Conservation (phyloP, 2,113 vertebrate genomes). For the Stegostoma tigrinum region DNA sequence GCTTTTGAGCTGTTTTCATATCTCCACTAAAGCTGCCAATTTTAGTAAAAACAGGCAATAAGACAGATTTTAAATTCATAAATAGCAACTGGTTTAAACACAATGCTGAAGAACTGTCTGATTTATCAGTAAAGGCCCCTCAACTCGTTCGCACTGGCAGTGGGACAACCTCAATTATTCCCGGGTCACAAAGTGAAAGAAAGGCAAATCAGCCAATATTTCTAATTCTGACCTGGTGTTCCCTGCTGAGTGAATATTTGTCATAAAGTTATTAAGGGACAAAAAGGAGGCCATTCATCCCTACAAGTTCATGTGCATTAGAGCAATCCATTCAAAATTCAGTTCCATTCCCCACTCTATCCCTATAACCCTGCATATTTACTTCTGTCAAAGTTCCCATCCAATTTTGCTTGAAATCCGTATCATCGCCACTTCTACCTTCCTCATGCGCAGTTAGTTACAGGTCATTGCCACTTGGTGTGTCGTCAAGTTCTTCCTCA, state of each 20-base stretch:
- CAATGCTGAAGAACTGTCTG: not conserved
- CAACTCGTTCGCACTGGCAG: not conserved
- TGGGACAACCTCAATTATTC: not conserved
- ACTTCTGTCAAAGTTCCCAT: not conserved
- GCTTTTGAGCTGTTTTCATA: not conserved
- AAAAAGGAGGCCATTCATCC: not conserved
- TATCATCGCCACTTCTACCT: not conserved
- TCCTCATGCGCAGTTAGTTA: not conserved
- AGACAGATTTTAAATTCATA: not conserved
- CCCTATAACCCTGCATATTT: too few species aligned
- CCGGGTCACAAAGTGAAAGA: not conserved
- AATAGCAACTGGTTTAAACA: not conserved
- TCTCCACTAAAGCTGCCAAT: not conserved
- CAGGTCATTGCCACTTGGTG: not conserved
- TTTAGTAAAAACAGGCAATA: not conserved
- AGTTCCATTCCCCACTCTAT: not conserved
- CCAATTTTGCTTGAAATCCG: not conserved
- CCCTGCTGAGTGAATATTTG: not conserved
- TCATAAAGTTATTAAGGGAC: not conserved
- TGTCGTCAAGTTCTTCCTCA: not conserved
- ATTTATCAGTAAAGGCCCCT: not conserved
- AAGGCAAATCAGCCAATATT: not conserved
- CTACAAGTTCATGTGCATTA: not conserved
- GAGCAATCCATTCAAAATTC: not conserved
- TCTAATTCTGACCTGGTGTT: not conserved